Percentiles rank a stretch among this genome's conserved stretches.
phyloP scores from a whole-genome alignment of 2,888 invertebrate species.

The Eudasyphora cyanicolor region DNA sequence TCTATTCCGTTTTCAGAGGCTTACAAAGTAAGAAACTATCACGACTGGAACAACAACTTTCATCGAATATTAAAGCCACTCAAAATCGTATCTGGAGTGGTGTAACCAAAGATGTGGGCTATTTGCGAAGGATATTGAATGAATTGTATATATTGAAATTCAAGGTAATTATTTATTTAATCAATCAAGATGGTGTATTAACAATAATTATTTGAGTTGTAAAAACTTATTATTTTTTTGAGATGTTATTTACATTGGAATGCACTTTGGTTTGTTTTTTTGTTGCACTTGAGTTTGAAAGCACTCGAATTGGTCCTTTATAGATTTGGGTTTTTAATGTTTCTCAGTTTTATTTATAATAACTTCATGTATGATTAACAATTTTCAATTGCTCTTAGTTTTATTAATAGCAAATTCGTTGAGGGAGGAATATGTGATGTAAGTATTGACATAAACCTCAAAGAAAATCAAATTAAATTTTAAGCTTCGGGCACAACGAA shows the following conservation, averaged over 20 bases:
- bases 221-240: neutral
- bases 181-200: neutral
- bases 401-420: slow-evolving; percentile 59
- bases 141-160: slow-evolving; percentile 91
- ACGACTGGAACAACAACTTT: slow-evolving; percentile 88
- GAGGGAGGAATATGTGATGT: slow-evolving; percentile 53
- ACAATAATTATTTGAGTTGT: neutral
- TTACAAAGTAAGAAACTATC: slow-evolving; percentile 86
- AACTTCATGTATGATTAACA: slow-evolving; percentile 37
- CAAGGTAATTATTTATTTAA: slow-evolving; percentile 84
- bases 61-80: slow-evolving; percentile 88
- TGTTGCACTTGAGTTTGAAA: slow-evolving; percentile 14
- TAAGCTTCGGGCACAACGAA: neutral
- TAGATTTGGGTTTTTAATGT: slow-evolving; percentile 3
- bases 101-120: slow-evolving; percentile 87
- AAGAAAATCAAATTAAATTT: slow-evolving; percentile 37
- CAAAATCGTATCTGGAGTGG: slow-evolving; percentile 89
- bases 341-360: slow-evolving; percentile 1
- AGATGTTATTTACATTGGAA: slow-evolving; percentile 2
- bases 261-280: slow-evolving; percentile 43
- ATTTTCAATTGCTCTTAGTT: slow-evolving; percentile 58
- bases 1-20: slow-evolving; percentile 73
- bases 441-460: slow-evolving; percentile 50
- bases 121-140: slow-evolving; percentile 87
- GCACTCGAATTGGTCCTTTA: neutral